Conservation (phyloP, 2,113 vertebrate genomes). For the Merops nubicus region DNA sequence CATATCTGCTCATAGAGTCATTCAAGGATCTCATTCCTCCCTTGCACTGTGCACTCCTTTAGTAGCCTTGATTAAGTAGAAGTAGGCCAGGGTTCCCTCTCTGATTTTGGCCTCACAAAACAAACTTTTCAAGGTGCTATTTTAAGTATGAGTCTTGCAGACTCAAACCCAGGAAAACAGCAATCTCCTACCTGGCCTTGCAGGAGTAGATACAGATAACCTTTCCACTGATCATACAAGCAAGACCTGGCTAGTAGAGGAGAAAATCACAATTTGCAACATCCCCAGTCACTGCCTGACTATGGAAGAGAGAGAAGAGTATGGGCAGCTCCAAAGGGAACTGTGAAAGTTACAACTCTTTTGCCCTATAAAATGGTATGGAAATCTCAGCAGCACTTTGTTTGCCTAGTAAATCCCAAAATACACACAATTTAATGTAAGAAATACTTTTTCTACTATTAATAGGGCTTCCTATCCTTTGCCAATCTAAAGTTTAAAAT, state of each 20-base stretch:
- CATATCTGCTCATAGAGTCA: not conserved
- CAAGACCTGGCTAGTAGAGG: not conserved
- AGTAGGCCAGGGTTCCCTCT: not conserved
- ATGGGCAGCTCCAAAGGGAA: not conserved
- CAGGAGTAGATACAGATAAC: not conserved
- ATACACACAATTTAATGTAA: not conserved
- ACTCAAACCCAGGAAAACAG: not conserved
- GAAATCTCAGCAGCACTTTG: not conserved
- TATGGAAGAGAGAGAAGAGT: not conserved
- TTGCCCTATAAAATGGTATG: not conserved
- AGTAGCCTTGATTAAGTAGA: not conserved
- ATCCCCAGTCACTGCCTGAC: not conserved
- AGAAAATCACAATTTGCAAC: not conserved
- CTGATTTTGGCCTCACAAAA: not conserved
- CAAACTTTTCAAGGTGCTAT: not conserved
- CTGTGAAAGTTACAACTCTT: not conserved
- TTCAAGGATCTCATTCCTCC: not conserved
- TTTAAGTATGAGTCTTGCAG: not conserved
- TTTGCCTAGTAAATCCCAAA: not conserved
- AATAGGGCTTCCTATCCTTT: not conserved
- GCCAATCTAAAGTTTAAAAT: not conserved
- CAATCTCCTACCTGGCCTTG: not conserved
- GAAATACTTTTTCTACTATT: not conserved
- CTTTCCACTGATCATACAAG: not conserved
- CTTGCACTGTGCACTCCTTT: not conserved